Base-by-base conservation (phyloP, 1,140 invertebrate genomes). In the Cydia amplana region DNA sequence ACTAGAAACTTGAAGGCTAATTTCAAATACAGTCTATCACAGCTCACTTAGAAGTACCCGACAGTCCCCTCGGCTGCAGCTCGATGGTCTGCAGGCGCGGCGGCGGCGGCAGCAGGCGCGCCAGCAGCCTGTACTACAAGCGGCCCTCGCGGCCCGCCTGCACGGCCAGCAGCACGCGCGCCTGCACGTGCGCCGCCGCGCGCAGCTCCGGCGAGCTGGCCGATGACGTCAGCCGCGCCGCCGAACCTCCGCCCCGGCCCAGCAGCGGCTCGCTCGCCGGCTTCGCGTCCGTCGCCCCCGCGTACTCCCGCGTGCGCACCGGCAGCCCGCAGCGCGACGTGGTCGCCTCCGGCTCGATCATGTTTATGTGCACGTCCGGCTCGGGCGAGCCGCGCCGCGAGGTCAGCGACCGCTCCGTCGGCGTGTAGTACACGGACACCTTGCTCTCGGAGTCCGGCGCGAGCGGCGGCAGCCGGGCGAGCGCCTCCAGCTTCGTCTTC, bases 341-440 rank as follows among this genome's bases (percentile, higher is more conserved):
- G 65, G 77, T 80, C 10, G 79, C 12, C 80, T 76, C 25, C 46
- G 16, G 1, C 79, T 95, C 94, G 78, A 95, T 94, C 84, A 94
- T 95, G 81, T 95, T 95, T 73, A 95, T 95, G 79, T 94, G 94
- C 10, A 94, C 93, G 6, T 93, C 93, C 9, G 77, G 78, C 2
- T 88, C 75, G 1, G 89, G 90, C 43, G 93, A 93, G 76, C 85
- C 87, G 2, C 92, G 80, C 18, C 92, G 80, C 70, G 93, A 93
- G 70, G 87, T 87, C 6, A 92, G 70, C 14, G 92, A 91, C 4
- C 94, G 83, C 85, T 97, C 96, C 4, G 96, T 96, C 9, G 96
- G 96, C 20, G 96, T 97, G 90, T 97, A 97, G 84, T 97, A 97
- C 14, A 97, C 94, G 18, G 95, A 96, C 78, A 95, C 90, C 82